Evolutionary conservation across 2,113 vertebrate genomes (phyloP), one percentile per base, ranked within the genome.

Genomic region (Vulpes lagopus): DNA sequence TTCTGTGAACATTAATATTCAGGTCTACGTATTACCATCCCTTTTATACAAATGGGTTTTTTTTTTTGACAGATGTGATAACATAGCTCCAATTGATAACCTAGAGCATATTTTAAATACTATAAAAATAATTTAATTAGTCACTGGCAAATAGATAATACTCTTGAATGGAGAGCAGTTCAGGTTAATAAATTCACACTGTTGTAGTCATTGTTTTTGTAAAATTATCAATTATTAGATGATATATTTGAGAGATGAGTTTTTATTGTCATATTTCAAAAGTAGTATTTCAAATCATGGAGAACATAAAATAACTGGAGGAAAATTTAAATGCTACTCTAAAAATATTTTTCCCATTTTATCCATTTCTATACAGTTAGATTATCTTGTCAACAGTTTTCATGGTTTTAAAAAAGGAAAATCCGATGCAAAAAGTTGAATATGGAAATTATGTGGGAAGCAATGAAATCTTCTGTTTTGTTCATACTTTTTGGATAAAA

Each of bases 191-290:
- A 80, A 73, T 51, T 74, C 25, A 79, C 4, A 83, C 17, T 88
- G 32, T 91, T 89, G 0, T n/a, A 91, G 51, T 80, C 16, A 74
- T 82, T 78, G 15, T 96, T 97, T 73, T 51, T 73, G 1, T 84
- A 60, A 92, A 82, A 82, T 73, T 86, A 81, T 59, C 71, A 71
- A 73, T 85, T 65, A 67, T 57, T 73, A 96, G n/a, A 11, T 91
- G 83, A 71, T 91, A 17, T 59, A 55, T 90, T 91, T 94, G 32
- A 55, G 19, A 94, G 20, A 25, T 79, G 30, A 43, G 14, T 92
- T 96, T 96, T 97, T 22, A 81, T 25, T 82, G 91, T 97, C 59
- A 73, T 30, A 94, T 96, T 49, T 96, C 43, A 53, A 3, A 97
- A 62, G 25, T 73, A 89, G 15, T 79, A 90, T 83, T 96, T 97